Conservation (phyloP, 2,113 vertebrate genomes). For the Daubentonia madagascariensis region DNA sequence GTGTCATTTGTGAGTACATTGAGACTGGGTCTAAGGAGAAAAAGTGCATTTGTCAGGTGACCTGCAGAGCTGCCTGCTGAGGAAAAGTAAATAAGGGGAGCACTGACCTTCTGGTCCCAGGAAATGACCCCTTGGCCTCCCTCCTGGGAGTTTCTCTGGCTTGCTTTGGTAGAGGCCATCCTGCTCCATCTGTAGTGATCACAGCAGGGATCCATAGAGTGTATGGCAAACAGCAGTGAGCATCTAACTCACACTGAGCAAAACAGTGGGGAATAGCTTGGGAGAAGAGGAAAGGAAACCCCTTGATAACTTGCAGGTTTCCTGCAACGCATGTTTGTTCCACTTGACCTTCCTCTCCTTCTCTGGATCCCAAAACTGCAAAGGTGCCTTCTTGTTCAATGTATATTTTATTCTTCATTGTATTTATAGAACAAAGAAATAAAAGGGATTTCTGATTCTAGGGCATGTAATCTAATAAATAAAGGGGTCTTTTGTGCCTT, state of each 20-base stretch:
- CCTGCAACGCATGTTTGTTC: background rate
- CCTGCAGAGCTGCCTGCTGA: conserved; percentile 59
- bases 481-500: background rate
- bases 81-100: conserved; percentile 48
- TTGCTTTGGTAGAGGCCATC: conserved; percentile 40
- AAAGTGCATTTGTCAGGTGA: conserved; percentile 62
- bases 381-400: background rate
- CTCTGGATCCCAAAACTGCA: background rate
- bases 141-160: conserved; percentile 6
- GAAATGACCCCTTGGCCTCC: conserved; percentile 49
- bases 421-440: conserved; percentile 5
- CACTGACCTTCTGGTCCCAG: conserved; percentile 54
- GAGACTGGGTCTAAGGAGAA: conserved; percentile 34
- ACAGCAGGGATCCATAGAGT: background rate
- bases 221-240: background rate
- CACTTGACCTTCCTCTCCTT: background rate
- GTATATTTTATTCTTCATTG: background rate
- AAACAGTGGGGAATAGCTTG: background rate
- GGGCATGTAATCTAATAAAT: background rate
- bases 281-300: conserved; percentile 3
- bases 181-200: conserved; percentile 18
- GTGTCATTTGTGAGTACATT: conserved; percentile 46
- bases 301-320: background rate
- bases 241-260: background rate
- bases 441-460: conserved; percentile 41